A percentile compares a stretch with the other conserved stretches of the same genome.
Evolutionary conservation across 2,113 vertebrate species (phyloP).

Genomic region (Vimba vimba): DNA sequence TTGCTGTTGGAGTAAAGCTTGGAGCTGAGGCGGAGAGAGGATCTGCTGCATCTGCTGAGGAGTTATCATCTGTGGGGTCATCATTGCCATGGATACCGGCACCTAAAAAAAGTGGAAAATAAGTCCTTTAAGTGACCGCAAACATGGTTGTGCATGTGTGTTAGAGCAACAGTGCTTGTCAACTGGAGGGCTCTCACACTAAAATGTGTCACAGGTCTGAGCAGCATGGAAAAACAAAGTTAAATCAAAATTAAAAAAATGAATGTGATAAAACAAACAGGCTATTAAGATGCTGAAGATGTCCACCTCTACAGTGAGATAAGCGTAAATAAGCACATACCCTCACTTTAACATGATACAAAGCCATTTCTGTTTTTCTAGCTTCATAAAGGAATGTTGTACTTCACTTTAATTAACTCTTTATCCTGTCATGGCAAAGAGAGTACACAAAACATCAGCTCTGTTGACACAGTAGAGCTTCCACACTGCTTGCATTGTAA

Average conservation of each 20-base stretch:
- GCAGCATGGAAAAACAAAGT: not conserved
- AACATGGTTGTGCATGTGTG: not conserved
- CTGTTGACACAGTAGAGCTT: constrained; percentile 36
- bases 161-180: not conserved
- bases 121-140: not conserved
- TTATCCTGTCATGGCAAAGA: not conserved
- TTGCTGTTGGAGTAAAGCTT: constrained; percentile 97
- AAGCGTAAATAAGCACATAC: not conserved
- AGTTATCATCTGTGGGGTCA: constrained; percentile 98
- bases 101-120: constrained; percentile 75
- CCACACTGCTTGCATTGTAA: constrained; percentile 51
- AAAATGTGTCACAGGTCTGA: not conserved
- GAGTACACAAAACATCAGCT: constrained; percentile 20
- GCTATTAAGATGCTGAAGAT: not conserved
- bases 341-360: not conserved
- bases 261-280: not conserved
- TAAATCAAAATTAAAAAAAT: not conserved
- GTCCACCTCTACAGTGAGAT: not conserved
- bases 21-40: constrained; percentile 94
- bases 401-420: constrained; percentile 7
- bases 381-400: constrained; percentile 32
- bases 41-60: constrained; percentile 99
- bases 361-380: not conserved
- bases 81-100: constrained; percentile 98
- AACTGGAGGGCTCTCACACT: not conserved